Evolutionary conservation across 2,113 vertebrate genomes (phyloP).

Genomic region (Oreochromis niloticus): DNA sequence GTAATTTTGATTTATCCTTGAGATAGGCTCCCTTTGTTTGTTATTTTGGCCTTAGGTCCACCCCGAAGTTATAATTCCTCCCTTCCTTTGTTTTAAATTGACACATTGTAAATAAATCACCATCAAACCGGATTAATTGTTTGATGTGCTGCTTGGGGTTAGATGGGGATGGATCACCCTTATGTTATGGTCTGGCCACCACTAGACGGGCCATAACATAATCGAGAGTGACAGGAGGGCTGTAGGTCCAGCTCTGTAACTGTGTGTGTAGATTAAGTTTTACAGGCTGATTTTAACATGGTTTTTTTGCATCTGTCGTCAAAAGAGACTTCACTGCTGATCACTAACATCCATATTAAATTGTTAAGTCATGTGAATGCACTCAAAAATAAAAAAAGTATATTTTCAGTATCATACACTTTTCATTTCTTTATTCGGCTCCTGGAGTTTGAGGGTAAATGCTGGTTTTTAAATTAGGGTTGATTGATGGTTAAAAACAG

Average conservation of each 20-base stretch:
- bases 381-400: conserved; percentile 6
- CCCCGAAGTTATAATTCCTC: too few species aligned
- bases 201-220: too few species aligned
- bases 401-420: not conserved
- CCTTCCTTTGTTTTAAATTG: too few species aligned
- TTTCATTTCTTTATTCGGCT: not conserved
- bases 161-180: too few species aligned
- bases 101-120: too few species aligned
- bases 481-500: not conserved
- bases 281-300: not conserved
- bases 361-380: not conserved
- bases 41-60: too few species aligned
- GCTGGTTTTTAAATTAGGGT: not conserved
- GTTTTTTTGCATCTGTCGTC: not conserved
- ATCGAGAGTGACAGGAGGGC: not conserved
- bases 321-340: not conserved
- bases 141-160: too few species aligned
- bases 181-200: too few species aligned
- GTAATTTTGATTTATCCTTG: too few species aligned
- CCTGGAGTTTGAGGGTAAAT: not conserved
- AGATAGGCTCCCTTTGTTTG: too few species aligned
- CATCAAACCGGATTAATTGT: too few species aligned
- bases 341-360: not conserved
- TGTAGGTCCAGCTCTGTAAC: not conserved
- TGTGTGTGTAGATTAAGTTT: not conserved